These are phyloP conservation scores for Gephyroberyx darwinii DNA, from an alignment of 2,797 vertebrate species.

Conservation along the genomic window DNA sequence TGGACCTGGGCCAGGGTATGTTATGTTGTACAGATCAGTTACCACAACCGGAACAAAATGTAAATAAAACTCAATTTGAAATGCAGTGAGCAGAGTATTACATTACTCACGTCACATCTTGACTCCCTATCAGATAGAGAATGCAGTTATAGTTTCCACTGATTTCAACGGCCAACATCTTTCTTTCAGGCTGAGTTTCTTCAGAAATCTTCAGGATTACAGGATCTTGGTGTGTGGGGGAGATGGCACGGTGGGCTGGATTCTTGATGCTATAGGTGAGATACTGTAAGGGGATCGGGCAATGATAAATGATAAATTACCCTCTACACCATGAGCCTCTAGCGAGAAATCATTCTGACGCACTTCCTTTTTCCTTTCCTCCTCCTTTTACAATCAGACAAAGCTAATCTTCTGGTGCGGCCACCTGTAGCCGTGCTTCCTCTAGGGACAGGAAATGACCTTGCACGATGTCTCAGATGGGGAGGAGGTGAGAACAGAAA, in stretches of 20 bases:
- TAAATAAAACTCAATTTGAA: not conserved
- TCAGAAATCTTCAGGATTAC: slow-evolving; percentile 85
- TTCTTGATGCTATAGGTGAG: slow-evolving; percentile 93
- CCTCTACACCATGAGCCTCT: not conserved
- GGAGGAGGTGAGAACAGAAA: slow-evolving; percentile 87
- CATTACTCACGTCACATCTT: not conserved
- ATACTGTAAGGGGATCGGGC: not conserved
- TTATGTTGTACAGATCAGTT: not conserved
- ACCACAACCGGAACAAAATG: not conserved
- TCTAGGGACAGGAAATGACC: slow-evolving; percentile 94
- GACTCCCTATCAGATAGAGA: not conserved
- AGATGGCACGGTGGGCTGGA: slow-evolving; percentile 96
- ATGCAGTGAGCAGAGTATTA: not conserved
- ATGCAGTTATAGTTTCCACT: not conserved
- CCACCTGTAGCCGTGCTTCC: slow-evolving; percentile 93
- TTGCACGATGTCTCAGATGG: slow-evolving; percentile 93
- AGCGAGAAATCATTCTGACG: not conserved
- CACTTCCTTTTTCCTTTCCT: slow-evolving; percentile 9
- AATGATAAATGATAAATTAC: not conserved
- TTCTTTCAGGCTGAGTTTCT: slow-evolving; percentile 87
- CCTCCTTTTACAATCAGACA: slow-evolving; percentile 79
- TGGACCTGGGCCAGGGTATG: slow-evolving; percentile 89
- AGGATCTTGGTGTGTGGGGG: slow-evolving; percentile 93
- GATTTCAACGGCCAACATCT: slow-evolving; percentile 7
- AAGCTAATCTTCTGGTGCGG: slow-evolving; percentile 81